Base-by-base conservation (phyloP, 2,888 invertebrate genomes). In the Phasia obesa region DNA sequence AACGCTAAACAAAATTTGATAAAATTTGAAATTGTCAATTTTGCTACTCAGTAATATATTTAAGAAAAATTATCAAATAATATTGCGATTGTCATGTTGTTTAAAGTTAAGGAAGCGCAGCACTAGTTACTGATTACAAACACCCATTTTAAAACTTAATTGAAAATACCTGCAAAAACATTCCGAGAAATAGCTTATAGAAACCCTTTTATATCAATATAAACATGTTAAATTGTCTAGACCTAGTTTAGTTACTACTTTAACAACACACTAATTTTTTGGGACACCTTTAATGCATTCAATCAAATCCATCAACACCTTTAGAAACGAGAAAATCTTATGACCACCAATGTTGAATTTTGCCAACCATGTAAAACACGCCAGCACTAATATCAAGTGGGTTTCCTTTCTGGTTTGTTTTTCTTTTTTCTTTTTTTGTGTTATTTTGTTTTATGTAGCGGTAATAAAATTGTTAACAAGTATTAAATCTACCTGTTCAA, bases 401-500 rank as follows among this genome's bases (percentile, higher is more conserved):
- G 82, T 74, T 79, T 75, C 51, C 44, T 73, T 67, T 23, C 75
- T 65, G 59, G 73, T 69, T 83, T 19, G 17, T n/a, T 53, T 49
- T 74, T 65, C 38, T 69, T 67, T 77, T 74, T 19, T 31, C 17
- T n/a, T 44, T n/a, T 44, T 44, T 44, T 44, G 11, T 38, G 60
- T 75, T 64, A 35, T 64, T 71, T 42, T 53, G 27, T 42, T 79
- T 60, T 53, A 35, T n/a, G 38, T 65, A 67, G 42, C 64, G 70
- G 78, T 79, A 83, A 83, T 83, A 83, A 83, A 83, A 83, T 78
- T 83, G 82, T 83, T 83, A 83, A 83, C 82, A 83, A 83, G 82
- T 83, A 83, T 83, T 83, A 83, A 83, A 83, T 83, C 82, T 83
- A 83, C 82, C 82, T 83, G 82, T 83, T 83, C 82, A 83, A 70